These are phyloP conservation scores for Drosophila bocki DNA, from an alignment of 1,140 invertebrate genomes.

Conservation along the genomic window DNA sequence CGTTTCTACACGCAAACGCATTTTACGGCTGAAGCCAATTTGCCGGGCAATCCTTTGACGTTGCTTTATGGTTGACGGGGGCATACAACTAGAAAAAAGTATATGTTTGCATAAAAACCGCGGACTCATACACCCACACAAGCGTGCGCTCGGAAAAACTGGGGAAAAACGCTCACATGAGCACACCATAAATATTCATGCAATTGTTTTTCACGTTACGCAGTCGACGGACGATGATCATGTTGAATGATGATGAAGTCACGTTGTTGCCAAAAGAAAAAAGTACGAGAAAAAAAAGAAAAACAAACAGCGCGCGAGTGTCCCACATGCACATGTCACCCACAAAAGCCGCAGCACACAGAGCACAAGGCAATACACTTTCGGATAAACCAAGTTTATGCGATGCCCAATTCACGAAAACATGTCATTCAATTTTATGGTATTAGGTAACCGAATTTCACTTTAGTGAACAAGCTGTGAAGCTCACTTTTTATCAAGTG, in stretches of 20 bases:
- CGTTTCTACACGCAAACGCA: conserved; percentile 70
- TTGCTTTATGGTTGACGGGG: conserved; percentile 29
- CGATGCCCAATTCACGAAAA: neutral
- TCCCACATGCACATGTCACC: conserved; percentile 64
- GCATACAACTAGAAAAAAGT: conserved; percentile 6
- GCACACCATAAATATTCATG: conserved; percentile 52
- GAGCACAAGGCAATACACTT: conserved; percentile 1
- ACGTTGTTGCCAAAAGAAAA: conserved; percentile 61
- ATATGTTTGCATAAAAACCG: conserved; percentile 38
- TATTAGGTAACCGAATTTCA: neutral
- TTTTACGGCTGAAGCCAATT: conserved; percentile 72
- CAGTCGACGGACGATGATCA: conserved; percentile 33
- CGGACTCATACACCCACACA: neutral
- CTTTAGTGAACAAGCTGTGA: neutral
- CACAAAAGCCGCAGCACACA: conserved; percentile 29
- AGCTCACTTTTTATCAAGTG: neutral
- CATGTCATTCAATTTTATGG: neutral
- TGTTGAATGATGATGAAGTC: conserved; percentile 60
- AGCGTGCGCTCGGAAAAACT: neutral
- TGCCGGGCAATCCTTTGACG: conserved; percentile 74
- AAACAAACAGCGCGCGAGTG: conserved; percentile 47
- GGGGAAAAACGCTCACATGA: conserved; percentile 33
- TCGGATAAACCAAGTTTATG: conserved; percentile 13
- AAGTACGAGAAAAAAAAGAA: conserved; percentile 10
- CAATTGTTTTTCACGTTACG: conserved; percentile 55